Conservation (phyloP, 2,797 vertebrate genomes). For the Menidia menidia region DNA sequence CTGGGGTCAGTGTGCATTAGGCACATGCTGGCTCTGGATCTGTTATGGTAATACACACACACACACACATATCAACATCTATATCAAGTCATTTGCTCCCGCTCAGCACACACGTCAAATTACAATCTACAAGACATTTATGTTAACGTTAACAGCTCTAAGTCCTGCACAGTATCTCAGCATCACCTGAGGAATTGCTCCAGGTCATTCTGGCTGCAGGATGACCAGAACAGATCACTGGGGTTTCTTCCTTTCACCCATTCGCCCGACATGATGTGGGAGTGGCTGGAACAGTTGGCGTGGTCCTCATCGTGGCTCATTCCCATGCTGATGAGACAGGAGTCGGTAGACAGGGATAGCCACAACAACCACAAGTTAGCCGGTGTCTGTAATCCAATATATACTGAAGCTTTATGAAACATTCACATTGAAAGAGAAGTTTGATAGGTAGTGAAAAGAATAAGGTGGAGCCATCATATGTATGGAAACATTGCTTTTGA, state of each 20-base stretch:
- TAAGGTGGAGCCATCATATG: too few relatives aligned
- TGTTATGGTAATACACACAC: slow-evolving; percentile 55
- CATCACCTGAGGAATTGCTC: slow-evolving; percentile 95
- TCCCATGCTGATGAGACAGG: slow-evolving; percentile 86
- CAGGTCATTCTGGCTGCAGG: slow-evolving; percentile 93
- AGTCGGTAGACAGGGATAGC: background rate
- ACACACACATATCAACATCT: too few relatives aligned
- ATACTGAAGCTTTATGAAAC: too few relatives aligned
- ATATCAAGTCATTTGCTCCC: too few relatives aligned
- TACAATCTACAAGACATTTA: too few relatives aligned
- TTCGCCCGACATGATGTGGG: slow-evolving; percentile 98
- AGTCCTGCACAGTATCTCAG: background rate
- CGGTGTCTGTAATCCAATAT: too few relatives aligned
- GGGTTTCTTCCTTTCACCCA: slow-evolving; percentile 98
- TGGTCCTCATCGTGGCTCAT: slow-evolving; percentile 98
- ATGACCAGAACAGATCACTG: slow-evolving; percentile 96
- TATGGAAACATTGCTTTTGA: too few relatives aligned
- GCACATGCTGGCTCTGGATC: slow-evolving; percentile 93
- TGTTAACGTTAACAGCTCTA: too few relatives aligned
- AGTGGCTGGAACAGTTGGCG: slow-evolving; percentile 88
- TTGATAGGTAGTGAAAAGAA: too few relatives aligned
- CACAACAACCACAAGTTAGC: background rate
- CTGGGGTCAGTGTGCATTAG: slow-evolving; percentile 90
- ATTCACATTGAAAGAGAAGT: too few relatives aligned
- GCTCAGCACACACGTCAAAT: too few relatives aligned